Percentiles rank a stretch among this genome's conserved stretches.
Conservation (phyloP, 2,797 vertebrate genomes). For the Danio aesculapii region DNA sequence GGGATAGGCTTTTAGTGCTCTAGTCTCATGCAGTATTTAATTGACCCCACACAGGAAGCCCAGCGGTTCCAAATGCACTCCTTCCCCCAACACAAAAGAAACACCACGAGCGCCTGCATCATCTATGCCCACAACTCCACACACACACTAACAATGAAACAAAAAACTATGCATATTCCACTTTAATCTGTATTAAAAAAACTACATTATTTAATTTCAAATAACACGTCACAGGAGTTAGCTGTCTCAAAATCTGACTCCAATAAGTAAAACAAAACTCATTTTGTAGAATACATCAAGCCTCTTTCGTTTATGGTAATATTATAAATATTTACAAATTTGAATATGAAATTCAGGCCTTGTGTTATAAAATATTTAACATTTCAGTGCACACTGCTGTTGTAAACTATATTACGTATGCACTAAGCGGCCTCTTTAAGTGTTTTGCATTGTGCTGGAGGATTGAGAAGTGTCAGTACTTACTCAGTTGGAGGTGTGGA, state of each 20-base stretch:
- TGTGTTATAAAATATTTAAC: no score
- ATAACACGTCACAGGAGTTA: no score
- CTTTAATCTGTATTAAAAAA: not conserved
- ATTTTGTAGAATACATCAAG: no score
- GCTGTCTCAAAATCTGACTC: no score
- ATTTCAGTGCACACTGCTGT: no score
- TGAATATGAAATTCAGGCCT: no score
- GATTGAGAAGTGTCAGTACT: constrained; percentile 71
- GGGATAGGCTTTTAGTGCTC: constrained; percentile 86
- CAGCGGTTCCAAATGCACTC: constrained; percentile 81
- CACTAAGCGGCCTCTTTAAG: not conserved
- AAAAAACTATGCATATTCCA: constrained; percentile 36
- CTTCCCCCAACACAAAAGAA: constrained; percentile 67
- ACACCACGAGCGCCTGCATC: constrained; percentile 68
- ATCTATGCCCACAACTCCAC: constrained; percentile 66
- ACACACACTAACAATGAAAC: constrained; percentile 52
- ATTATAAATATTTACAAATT: no score
- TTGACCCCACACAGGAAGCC: constrained; percentile 85
- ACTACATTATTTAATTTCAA: no score
- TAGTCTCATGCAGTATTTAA: constrained; percentile 88
- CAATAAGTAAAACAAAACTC: no score
- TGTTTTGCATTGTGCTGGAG: not conserved
- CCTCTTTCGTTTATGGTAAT: no score
- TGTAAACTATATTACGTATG: not conserved
- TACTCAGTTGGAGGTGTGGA: constrained; percentile 80